phyloP scores from a whole-genome alignment of 2,113 vertebrate genomes.

The Eidolon helvum region DNA sequence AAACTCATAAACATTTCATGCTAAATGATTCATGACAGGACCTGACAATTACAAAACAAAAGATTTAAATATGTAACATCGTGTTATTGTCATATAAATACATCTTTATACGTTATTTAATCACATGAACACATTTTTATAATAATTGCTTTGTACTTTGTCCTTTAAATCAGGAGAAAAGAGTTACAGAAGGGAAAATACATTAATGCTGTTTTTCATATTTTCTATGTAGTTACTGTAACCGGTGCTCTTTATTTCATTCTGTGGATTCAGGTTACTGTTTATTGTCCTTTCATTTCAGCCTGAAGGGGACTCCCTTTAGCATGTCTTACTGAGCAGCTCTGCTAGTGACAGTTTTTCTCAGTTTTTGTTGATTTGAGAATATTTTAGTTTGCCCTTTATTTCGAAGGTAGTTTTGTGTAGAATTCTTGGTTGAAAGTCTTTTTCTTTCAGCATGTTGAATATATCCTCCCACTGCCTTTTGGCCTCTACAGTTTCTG shows the following conservation, averaged over 20 bases:
- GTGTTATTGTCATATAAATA: neutral
- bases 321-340: neutral
- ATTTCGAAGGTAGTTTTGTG: neutral
- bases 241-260: neutral
- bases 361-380: slow-evolving; percentile 21
- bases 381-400: neutral
- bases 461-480: neutral
- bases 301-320: neutral
- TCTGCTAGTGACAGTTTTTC: neutral
- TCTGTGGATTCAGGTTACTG: neutral
- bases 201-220: neutral
- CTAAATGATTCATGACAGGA: neutral
- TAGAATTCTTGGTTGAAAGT: neutral
- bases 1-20: neutral
- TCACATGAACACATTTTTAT: neutral
- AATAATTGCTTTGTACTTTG: neutral
- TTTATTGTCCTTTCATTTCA: neutral
- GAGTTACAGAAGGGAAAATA: neutral
- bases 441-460: neutral
- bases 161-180: slow-evolving; percentile 17
- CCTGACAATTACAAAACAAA: neutral
- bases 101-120: neutral
- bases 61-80: neutral
- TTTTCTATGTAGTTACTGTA: neutral
- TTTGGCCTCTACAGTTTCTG: neutral